phyloP scores from a whole-genome alignment of 2,113 vertebrate genomes.

The Oceanodroma tethys region DNA sequence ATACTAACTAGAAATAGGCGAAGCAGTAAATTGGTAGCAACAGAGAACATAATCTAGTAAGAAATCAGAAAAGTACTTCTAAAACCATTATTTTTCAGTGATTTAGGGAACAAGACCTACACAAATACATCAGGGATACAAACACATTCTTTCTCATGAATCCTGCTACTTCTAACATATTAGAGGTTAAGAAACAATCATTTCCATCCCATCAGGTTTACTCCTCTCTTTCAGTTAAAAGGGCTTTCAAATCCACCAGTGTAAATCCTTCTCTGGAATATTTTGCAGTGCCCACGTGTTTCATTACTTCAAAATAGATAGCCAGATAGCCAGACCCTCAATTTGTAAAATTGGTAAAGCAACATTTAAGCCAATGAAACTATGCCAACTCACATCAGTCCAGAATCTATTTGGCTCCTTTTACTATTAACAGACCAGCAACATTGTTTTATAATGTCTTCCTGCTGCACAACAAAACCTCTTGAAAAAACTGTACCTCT shows the following conservation, averaged over 20 bases:
- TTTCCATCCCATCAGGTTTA: neutral
- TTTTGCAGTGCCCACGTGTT: neutral
- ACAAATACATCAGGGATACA: neutral
- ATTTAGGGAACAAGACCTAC: neutral
- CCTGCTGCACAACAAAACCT: neutral
- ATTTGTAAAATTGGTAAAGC: neutral
- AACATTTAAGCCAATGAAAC: neutral
- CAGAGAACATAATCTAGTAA: neutral
- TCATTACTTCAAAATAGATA: neutral
- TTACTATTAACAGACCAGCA: neutral
- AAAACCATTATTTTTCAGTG: neutral
- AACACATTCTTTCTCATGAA: neutral
- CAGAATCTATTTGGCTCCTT: neutral
- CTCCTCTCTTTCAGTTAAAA: neutral
- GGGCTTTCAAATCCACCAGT: neutral
- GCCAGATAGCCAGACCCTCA: neutral
- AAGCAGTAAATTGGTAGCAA: neutral
- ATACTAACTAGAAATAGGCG: neutral
- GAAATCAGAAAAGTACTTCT: neutral
- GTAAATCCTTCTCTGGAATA: neutral
- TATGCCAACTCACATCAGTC: neutral
- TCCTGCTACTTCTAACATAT: neutral
- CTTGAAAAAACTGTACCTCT: neutral
- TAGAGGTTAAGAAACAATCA: neutral
- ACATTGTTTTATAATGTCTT: neutral